phyloP scores from a whole-genome alignment of 2,113 vertebrate species.

The Channa maculata region DNA sequence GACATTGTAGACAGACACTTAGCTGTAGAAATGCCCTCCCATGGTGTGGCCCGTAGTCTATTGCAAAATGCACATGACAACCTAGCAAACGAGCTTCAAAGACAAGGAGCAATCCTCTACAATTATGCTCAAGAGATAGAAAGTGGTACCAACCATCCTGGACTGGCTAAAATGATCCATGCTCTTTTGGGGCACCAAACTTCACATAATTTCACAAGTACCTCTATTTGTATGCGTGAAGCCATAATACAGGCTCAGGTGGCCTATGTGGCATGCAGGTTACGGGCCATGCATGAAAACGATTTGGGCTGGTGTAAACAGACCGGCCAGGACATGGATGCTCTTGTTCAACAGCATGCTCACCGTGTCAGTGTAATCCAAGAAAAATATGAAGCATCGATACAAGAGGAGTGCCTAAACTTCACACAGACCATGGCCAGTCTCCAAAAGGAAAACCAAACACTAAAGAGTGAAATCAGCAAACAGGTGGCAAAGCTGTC shows the following conservation, averaged over 20 bases:
- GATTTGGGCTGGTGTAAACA: slow-evolving; percentile 86
- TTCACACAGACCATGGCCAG: slow-evolving; percentile 83
- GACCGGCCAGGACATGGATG: slow-evolving; percentile 82
- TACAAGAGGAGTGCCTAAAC: slow-evolving; percentile 86
- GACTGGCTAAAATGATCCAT: slow-evolving; percentile 84
- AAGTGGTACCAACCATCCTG: slow-evolving; percentile 75
- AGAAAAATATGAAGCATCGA: slow-evolving; percentile 86
- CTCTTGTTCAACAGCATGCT: slow-evolving; percentile 85
- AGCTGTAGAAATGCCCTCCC: slow-evolving; percentile 38
- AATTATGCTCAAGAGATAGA: slow-evolving; percentile 87
- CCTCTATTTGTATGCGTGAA: slow-evolving; percentile 89
- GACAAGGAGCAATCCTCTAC: slow-evolving; percentile 87
- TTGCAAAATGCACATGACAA: slow-evolving; percentile 83
- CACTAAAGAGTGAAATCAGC: slow-evolving; percentile 84
- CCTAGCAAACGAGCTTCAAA: slow-evolving; percentile 89
- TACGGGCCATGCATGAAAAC: slow-evolving; percentile 86
- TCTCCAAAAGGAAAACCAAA: slow-evolving; percentile 87
- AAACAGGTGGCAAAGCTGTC: slow-evolving; percentile 83
- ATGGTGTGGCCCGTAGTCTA: slow-evolving; percentile 76
- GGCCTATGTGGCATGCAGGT: slow-evolving; percentile 89
- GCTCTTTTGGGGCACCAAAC: slow-evolving; percentile 76
- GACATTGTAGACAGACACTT: slow-evolving; percentile 79
- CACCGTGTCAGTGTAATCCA: slow-evolving; percentile 82
- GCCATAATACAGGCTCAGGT: slow-evolving; percentile 93
- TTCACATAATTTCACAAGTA: slow-evolving; percentile 78